Base-by-base conservation (phyloP, 2,113 vertebrate genomes). In the Chrysemys picta region DNA sequence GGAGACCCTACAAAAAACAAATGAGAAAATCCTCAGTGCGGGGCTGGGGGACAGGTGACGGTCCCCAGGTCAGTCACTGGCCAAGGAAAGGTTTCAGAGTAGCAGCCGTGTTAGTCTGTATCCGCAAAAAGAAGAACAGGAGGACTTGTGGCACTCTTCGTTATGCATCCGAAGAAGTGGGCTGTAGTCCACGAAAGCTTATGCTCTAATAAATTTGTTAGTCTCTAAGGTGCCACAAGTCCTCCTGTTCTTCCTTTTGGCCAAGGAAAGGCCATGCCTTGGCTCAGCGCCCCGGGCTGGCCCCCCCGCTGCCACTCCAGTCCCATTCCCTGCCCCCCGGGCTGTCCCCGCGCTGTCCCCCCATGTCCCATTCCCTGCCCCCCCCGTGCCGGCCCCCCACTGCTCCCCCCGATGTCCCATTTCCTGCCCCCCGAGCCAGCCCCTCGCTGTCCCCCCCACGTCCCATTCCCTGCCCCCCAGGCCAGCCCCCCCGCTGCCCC, bases 1-100 rank as follows among this genome's bases (percentile, higher is more conserved):
- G 97, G 2, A 98, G 94, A 50, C 98, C 98, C 98, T 98, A 75
- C 2, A 75, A 79, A 85, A 84, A 75, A 69, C 35, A 69, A 69
- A 69, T 4, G 35, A 21, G 65, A 69, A 69, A 69, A 69, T n/a
- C 65, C 35, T 19, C 35, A 29, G 10, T 53, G 57, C 1, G 14
- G 14, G 31, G 1, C 49, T 13, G 49, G 49, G 11, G 11, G 49
- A 12, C 12, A n/a, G 62, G 35, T 53, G 84, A 9, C 13, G 25
- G n/a, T 22, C 62, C 59, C 52, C 38, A 50, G 65, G 35, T 21
- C 65, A 69, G 14, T 69, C 35, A 19, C 65, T 9, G 16, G 17
- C 25, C 2, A 10, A 22, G 24, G 22, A 57, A 57, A 57, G 56
- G 22, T n/a, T n/a, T n/a, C n/a, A n/a, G n/a, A n/a, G n/a, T n/a